Evolutionary conservation across 2,888 invertebrate genomes (phyloP), one percentile per base, ranked within the genome.

Genomic region (Syrista parreyssii): DNA sequence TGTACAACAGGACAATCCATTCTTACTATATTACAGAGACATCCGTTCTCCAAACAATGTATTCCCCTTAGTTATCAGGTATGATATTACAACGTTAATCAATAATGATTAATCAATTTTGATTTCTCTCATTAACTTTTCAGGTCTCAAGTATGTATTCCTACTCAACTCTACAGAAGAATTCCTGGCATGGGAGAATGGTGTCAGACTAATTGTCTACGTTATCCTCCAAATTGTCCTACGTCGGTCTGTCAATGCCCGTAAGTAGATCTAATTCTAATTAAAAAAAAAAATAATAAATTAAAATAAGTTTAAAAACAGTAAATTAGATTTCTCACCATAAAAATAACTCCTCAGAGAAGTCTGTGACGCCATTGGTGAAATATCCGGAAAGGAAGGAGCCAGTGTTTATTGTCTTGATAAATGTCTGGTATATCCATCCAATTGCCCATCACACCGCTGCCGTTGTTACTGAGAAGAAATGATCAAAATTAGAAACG

Each of bases 351-450:
- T 90, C 55, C 93, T 23, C 92, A 97, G 97, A 76, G 94, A 95
- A 88, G 94, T 94, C n/a, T 97, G 97, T 90, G 95, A 96, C 79
- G 97, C 97, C 0, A 92, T 96, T 35, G 97, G 97, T 1, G 95
- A 96, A 86, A 89, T 96, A 79, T 94, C 93, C 84, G 95, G 95
- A 12, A 93, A 93, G 72, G 93, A 94, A 1, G 97, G 96, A 11
- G 96, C 97, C 0, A 97, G 96, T 86, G 95, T 96, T 35, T 96
- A 96, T 89, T 98, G 98, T 90, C 94, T 96, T 94, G 97, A 97
- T 90, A 94, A 96, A 86, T 98, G 97, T 91, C 94, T 98, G 83
- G 95, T 96, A 73, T 96, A 96, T 90, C 95, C 94, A 9, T 94
- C 96, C 0, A 92, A 93, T 80, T 97, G 97, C 86, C 96, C 96